A percentile compares a stretch with the other conserved stretches of the same genome.
These are phyloP conservation scores for Elephantulus edwardii DNA, from an alignment of 2,113 vertebrate genomes.

Conservation along the genomic window DNA sequence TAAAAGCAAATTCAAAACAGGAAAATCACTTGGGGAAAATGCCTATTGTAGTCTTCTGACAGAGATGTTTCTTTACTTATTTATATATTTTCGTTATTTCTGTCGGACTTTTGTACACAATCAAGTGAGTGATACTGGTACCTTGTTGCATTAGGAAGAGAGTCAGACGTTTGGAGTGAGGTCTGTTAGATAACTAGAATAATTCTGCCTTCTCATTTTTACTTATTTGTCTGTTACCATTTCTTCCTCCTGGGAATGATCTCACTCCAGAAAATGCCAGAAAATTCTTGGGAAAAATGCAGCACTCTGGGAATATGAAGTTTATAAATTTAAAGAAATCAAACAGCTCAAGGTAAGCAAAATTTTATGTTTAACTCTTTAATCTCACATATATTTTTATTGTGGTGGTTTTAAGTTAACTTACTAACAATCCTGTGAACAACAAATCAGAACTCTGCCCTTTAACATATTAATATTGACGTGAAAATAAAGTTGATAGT, in stretches of 20 bases:
- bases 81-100: neutral
- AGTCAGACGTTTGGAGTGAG: neutral
- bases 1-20: neutral
- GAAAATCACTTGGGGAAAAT: neutral
- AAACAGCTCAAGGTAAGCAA: constrained; percentile 94
- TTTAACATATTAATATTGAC: constrained; percentile 1
- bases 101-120: neutral
- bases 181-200: neutral
- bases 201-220: constrained; percentile 37
- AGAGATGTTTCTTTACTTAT: neutral
- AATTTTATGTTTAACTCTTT: constrained; percentile 44
- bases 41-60: neutral
- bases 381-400: neutral
- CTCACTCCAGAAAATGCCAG: constrained; percentile 93
- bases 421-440: no score
- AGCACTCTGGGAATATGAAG: constrained; percentile 99
- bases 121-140: neutral
- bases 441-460: no score
- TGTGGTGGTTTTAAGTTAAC: no score
- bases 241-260: constrained; percentile 38
- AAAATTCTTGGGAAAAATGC: constrained; percentile 99
- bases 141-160: neutral
- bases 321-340: constrained; percentile 98
- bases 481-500: constrained; percentile 23
- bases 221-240: constrained; percentile 38